Evolutionary conservation across 2,888 invertebrate species (phyloP), one percentile per base, ranked within the genome.

Genomic region (Heteromyza rotundicornis): DNA sequence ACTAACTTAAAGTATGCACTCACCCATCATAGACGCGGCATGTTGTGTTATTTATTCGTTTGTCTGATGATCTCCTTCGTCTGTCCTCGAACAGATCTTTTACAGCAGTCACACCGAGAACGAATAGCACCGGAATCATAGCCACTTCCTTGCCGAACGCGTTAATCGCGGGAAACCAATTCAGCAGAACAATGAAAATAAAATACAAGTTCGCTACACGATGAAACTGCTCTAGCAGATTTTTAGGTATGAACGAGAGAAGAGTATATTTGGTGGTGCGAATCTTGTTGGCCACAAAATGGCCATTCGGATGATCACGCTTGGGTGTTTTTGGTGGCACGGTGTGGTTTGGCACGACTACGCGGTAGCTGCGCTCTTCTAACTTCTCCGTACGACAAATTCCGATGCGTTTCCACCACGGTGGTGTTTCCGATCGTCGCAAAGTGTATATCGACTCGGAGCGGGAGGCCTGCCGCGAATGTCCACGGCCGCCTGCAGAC

Each of bases 131-230:
- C 2, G 97, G 96, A 72, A 96, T 88, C 92, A 96, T 95, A 16
- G 96, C 95, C 71, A 97, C 89, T 85, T 96, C 96, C 82, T 96
- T 96, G 66, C 95, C 96, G 84, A 97, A 96, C 2, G 96, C 96
- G 84, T 93, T 94, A 65, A 96, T 93, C 35, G 91, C 89, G 2
- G 96, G 96, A 80, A 97, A 91, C 96, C 96, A 97, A 85, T 98
- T 98, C 68, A 98, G 88, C 73, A 96, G 85, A 75, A 97, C 96
- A 81, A 98, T 96, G 81, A 96, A 94, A 79, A 98, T 92, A 85
- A 98, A 98, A 86, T 98, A 98, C 77, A 98, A 87, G 87, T 98
- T 98, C 67, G 98, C 98, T 79, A 96, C 94, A 66, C 98, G 89
- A 84, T 97, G 97, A 84, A 98, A 97, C 85, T 98, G 98, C 85